Percentiles rank a stretch among this genome's conserved stretches.
Evolutionary conservation across 2,113 vertebrate genomes (phyloP).

Genomic region (Polypterus bichir): DNA sequence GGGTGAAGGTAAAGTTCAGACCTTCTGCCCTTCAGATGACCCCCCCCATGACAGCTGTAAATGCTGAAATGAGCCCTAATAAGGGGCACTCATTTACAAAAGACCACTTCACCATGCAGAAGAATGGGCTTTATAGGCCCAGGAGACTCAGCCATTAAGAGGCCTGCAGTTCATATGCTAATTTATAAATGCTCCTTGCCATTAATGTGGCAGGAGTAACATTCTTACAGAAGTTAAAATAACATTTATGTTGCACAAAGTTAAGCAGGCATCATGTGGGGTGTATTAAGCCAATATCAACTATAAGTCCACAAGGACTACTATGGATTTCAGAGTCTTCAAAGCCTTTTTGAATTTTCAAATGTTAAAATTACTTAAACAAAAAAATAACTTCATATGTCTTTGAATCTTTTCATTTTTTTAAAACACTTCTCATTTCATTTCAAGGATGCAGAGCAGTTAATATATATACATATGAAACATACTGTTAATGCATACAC

Average conservation of each 20-base stretch:
- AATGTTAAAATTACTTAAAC: no score
- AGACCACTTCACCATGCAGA: conserved; percentile 11
- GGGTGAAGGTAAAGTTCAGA: conserved; percentile 28
- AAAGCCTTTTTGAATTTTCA: no score
- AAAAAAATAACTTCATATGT: no score
- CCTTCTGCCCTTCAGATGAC: conserved; percentile 23
- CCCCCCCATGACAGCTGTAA: conserved; percentile 22
- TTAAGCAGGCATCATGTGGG: conserved; percentile 14
- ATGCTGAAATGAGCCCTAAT: conserved; percentile 16
- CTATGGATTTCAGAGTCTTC: no score
- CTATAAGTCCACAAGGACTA: background rate
- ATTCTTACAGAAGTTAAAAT: conserved; percentile 28
- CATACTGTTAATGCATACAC: no score
- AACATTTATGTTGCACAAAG: conserved; percentile 23
- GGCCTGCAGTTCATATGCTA: conserved; percentile 20
- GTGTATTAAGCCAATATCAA: background rate
- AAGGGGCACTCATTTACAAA: conserved; percentile 13
- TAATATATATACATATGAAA: no score
- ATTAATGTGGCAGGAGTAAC: conserved; percentile 25
- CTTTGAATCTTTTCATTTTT: no score
- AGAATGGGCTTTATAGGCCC: conserved; percentile 22
- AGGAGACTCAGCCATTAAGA: conserved; percentile 15
- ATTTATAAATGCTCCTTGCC: conserved; percentile 12
- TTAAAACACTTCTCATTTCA: no score
- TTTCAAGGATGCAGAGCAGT: no score